phyloP scores from a whole-genome alignment of 2,888 invertebrate species.

The Tricholauxania praeusta region DNA sequence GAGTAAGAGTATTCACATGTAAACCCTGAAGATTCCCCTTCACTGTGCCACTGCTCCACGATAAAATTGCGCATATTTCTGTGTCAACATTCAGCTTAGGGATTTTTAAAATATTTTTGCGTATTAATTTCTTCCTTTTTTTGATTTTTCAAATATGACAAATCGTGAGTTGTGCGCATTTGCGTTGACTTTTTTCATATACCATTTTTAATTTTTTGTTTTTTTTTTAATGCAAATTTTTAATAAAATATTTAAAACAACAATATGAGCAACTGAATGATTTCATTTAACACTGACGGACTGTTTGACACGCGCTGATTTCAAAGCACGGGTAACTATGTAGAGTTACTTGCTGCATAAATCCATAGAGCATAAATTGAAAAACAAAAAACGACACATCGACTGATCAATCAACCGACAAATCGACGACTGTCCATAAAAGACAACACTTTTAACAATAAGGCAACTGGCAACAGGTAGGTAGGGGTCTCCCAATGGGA shows the following conservation, averaged over 20 bases:
- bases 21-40: no score
- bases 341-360: slow-evolving; percentile 33
- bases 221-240: slow-evolving; percentile 35
- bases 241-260: slow-evolving; percentile 15
- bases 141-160: slow-evolving; percentile 35
- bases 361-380: slow-evolving; percentile 34
- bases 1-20: no score
- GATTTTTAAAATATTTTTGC: slow-evolving; percentile 43
- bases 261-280: background rate
- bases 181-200: background rate
- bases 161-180: slow-evolving; percentile 20
- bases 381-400: background rate
- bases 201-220: slow-evolving; percentile 8
- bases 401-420: no score
- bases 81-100: no score
- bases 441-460: no score
- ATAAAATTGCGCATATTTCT: no score
- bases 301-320: slow-evolving; percentile 20
- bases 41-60: no score
- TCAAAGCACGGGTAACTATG: slow-evolving; percentile 12
- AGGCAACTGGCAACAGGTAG: background rate
- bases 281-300: background rate
- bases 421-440: no score
- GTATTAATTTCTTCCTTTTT: slow-evolving; percentile 39
- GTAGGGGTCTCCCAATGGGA: background rate